Evolutionary conservation across 2,888 invertebrate species (phyloP), one percentile per base, ranked within the genome.

Genomic region (Patella caerulea): DNA sequence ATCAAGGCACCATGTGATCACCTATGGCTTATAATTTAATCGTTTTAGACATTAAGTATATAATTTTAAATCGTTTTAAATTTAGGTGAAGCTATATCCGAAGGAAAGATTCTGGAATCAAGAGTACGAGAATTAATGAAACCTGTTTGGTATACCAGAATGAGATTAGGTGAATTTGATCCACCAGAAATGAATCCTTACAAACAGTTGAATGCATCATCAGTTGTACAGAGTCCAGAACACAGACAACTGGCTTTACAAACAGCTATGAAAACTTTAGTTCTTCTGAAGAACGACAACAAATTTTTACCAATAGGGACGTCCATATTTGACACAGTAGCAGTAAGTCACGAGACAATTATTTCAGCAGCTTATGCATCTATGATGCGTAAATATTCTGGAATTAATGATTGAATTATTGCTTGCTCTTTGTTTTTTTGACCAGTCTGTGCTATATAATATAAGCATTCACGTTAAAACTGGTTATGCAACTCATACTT

Each of bases 171-270:
- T 70, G 87, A 87, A 72, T 86, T 87, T 78, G 87, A 87, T 55
- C 87, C 87, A 9, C 82, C 82, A 7, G 71, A 76, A 53, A 87
- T 87, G 88, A 89, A 88, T 78, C 90, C 90, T 0, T 90, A 88
- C 79, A 72, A 76, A 5, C 65, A 78, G 17, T 78, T 83, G 24
- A 84, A 82, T 77, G 69, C 83, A 71, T 79, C 82, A 9, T 82
- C 84, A 2, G 70, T 81, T 15, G 83, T 87, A 4, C 84, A 84
- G 75, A 85, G 84, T 78, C 78, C 75, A 2, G 80, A 73, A 29
- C 87, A 87, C 73, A 77, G 80, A 69, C 52, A 81, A 11, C 78
- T 86, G 2, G 81, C 86, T 45, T 72, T 84, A 3, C 73, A 80
- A 55, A 86, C 87, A 29, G 88, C 89, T 29, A 81, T 82, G 79